These are phyloP conservation scores for Apogon hyalosoma DNA, from an alignment of 2,797 vertebrate genomes.

Conservation along the genomic window DNA sequence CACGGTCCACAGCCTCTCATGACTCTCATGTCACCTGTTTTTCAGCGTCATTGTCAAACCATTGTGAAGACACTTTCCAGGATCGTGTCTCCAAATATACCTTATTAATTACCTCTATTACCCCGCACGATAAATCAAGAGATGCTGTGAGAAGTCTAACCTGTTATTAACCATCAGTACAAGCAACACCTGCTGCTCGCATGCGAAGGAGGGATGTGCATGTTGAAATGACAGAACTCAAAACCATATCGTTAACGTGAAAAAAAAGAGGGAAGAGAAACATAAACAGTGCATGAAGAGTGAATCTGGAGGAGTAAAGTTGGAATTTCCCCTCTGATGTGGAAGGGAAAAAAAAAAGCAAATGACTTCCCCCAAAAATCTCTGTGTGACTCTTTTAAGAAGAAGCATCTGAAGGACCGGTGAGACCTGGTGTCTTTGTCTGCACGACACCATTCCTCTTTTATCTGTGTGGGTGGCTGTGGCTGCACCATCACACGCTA, in stretches of 20 bases:
- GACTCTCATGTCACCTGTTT: no score
- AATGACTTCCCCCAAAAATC: slow-evolving; percentile 41
- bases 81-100: slow-evolving; percentile 40
- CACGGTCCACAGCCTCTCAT: no score
- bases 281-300: slow-evolving; percentile 46
- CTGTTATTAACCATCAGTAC: slow-evolving; percentile 57
- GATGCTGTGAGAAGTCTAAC: slow-evolving; percentile 37
- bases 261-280: slow-evolving; percentile 41
- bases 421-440: slow-evolving; percentile 49
- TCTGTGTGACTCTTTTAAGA: slow-evolving; percentile 37
- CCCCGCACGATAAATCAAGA: slow-evolving; percentile 62
- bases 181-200: slow-evolving; percentile 63
- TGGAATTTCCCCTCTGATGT: slow-evolving; percentile 67
- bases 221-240: slow-evolving; percentile 46
- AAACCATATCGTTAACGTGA: slow-evolving; percentile 13
- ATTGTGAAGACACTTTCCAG: no score
- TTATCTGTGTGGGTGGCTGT: slow-evolving; percentile 76
- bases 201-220: slow-evolving; percentile 45
- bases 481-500: slow-evolving; percentile 59
- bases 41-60: no score
- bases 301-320: slow-evolving; percentile 25
- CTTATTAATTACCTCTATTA: slow-evolving; percentile 55
- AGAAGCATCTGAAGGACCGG: slow-evolving; percentile 49
- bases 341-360: neutral
- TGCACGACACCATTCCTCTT: slow-evolving; percentile 54